Conservation (phyloP, 2,888 invertebrate species). For the Euplagia quadripunctaria region DNA sequence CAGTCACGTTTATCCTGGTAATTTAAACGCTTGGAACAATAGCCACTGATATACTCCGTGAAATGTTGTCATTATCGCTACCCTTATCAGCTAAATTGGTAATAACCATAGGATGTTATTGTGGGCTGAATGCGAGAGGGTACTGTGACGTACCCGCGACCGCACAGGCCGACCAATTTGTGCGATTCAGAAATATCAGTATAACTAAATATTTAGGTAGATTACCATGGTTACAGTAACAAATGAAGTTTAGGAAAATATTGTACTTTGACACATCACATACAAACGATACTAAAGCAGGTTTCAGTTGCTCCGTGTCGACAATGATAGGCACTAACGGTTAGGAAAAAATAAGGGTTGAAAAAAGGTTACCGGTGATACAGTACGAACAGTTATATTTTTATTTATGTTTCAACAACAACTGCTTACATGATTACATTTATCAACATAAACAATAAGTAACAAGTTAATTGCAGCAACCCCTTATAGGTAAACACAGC, state of each 20-base stretch:
- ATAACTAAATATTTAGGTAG: neutral
- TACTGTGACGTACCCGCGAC: neutral
- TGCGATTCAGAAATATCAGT: neutral
- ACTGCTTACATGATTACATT: no score
- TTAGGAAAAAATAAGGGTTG: no score
- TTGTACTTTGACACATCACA: neutral
- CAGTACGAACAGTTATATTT: neutral
- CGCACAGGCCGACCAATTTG: neutral
- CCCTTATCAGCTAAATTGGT: conserved; percentile 11
- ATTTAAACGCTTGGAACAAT: conserved; percentile 16
- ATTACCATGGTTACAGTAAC: neutral
- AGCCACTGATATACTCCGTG: conserved; percentile 4
- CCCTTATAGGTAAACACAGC: no score
- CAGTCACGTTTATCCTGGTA: neutral
- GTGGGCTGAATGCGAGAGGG: neutral
- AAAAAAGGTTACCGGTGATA: no score
- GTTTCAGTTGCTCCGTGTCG: no score
- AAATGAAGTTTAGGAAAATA: neutral
- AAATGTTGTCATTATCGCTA: conserved; percentile 9
- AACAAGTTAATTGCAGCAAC: no score
- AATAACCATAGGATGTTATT: conserved; percentile 13
- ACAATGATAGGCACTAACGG: no score
- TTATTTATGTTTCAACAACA: neutral
- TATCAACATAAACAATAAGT: no score
- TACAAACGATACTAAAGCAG: neutral